Conservation (phyloP, 1,140 invertebrate genomes). For the Drosophila novamexicana region DNA sequence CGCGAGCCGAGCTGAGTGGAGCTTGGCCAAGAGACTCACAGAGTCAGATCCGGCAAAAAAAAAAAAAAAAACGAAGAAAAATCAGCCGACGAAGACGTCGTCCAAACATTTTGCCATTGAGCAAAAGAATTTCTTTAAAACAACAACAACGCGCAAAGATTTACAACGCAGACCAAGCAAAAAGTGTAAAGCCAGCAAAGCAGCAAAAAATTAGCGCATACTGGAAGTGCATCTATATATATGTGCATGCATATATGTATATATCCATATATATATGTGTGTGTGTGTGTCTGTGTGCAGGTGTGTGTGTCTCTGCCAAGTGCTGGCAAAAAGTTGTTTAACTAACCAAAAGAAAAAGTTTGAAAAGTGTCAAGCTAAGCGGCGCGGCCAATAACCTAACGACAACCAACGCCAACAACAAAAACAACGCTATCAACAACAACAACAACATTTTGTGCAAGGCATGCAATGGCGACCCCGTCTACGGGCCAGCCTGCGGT, state of each 20-base stretch:
- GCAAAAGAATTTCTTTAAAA: conserved; percentile 58
- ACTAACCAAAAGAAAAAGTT: conserved; percentile 67
- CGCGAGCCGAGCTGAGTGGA: conserved; percentile 1
- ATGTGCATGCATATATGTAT: conserved; percentile 1
- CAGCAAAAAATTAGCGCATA: conserved; percentile 55
- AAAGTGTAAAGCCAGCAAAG: conserved; percentile 53
- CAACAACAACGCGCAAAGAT: conserved; percentile 50
- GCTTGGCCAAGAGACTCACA: conserved; percentile 2
- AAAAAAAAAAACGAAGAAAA: conserved; percentile 18
- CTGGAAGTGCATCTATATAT: conserved; percentile 32
- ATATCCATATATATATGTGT: conserved; percentile 22
- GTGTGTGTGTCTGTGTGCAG: conserved; percentile 4
- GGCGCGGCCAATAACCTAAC: conserved; percentile 66
- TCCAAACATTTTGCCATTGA: conserved; percentile 57
- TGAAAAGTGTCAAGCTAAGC: conserved; percentile 77
- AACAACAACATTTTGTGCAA: conserved; percentile 32
- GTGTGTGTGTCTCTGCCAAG: conserved; percentile 30
- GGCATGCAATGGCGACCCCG: conserved; percentile 71
- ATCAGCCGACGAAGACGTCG: conserved; percentile 34
- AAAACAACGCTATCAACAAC: conserved; percentile 13
- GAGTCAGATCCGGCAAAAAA: conserved; percentile 41
- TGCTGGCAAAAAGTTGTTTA: conserved; percentile 57
- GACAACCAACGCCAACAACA: conserved; percentile 23
- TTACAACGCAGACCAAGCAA: conserved; percentile 50
- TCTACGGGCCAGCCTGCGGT: conserved; percentile 46